These are phyloP conservation scores for Adineta ricciae DNA, from an alignment of 2,888 invertebrate species.

Conservation along the genomic window DNA sequence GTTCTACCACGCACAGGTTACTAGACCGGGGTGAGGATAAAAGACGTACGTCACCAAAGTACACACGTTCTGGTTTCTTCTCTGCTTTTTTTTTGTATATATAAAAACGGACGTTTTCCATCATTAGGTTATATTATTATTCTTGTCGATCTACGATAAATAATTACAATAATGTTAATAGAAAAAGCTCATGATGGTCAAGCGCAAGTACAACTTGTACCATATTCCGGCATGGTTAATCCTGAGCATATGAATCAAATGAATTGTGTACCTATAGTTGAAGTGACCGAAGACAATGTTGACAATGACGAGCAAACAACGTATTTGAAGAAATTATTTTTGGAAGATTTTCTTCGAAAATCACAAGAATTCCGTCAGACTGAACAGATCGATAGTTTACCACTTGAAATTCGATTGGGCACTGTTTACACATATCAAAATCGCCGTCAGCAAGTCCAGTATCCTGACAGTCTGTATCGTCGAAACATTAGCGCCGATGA, in stretches of 20 bases:
- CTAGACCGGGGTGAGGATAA: too few species aligned
- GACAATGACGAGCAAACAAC: neutral
- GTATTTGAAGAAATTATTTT: neutral
- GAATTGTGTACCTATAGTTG: neutral
- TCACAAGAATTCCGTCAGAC: neutral
- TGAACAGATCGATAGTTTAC: neutral
- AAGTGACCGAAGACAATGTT: too few species aligned
- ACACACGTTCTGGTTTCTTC: too few species aligned
- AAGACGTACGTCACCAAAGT: too few species aligned
- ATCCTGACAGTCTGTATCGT: neutral
- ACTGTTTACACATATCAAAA: constrained; percentile 21
- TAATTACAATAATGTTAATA: neutral
- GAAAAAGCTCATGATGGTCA: neutral
- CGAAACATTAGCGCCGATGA: neutral
- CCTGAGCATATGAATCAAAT: neutral
- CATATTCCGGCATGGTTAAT: neutral
- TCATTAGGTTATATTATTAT: too few species aligned
- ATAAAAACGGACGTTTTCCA: too few species aligned
- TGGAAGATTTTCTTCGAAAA: neutral
- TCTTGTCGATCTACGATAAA: too few species aligned
- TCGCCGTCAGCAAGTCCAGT: neutral
- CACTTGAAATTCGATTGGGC: constrained; percentile 10
- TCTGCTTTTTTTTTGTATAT: too few species aligned
- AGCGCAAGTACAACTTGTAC: neutral
- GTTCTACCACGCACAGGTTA: too few species aligned